A percentile compares a stretch with the other conserved stretches of the same genome.
Conservation (phyloP, 2,113 vertebrate species). For the Scomber colias region DNA sequence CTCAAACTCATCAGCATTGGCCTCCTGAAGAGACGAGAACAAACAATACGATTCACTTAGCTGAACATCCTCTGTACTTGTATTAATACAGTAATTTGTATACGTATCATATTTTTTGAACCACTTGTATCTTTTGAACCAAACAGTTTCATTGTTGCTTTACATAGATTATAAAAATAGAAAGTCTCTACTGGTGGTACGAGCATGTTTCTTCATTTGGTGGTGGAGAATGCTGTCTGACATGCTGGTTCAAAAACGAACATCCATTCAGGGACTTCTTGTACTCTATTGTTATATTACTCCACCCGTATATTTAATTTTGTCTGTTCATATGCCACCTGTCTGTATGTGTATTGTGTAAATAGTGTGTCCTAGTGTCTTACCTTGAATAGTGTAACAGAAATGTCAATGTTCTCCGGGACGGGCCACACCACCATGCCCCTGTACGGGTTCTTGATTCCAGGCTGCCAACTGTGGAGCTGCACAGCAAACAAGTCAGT, state of each 20-base stretch:
- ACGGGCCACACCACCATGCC: conserved; percentile 93
- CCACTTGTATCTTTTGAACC: too few species aligned
- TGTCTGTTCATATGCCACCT: background rate
- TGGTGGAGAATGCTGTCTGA: too few species aligned
- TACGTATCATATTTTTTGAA: too few species aligned
- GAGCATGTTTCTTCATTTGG: too few species aligned
- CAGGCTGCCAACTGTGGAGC: conserved; percentile 94
- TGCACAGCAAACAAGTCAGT: conserved; percentile 62
- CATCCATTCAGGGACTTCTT: too few species aligned
- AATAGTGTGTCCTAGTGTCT: background rate
- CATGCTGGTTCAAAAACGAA: too few species aligned
- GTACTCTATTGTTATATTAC: too few species aligned
- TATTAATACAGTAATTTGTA: too few species aligned
- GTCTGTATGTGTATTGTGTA: background rate
- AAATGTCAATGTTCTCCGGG: conserved; percentile 93
- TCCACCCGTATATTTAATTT: background rate
- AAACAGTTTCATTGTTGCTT: too few species aligned
- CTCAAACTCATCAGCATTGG: conserved; percentile 90
- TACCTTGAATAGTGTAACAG: conserved; percentile 93
- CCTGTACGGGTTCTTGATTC: conserved; percentile 93
- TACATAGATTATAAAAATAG: too few species aligned
- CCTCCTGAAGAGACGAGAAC: conserved; percentile 80
- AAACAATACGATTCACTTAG: background rate
- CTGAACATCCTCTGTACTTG: background rate
- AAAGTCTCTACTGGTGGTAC: too few species aligned